These are phyloP conservation scores for Tyrannus savana DNA, from an alignment of 2,113 vertebrate species.

Conservation along the genomic window DNA sequence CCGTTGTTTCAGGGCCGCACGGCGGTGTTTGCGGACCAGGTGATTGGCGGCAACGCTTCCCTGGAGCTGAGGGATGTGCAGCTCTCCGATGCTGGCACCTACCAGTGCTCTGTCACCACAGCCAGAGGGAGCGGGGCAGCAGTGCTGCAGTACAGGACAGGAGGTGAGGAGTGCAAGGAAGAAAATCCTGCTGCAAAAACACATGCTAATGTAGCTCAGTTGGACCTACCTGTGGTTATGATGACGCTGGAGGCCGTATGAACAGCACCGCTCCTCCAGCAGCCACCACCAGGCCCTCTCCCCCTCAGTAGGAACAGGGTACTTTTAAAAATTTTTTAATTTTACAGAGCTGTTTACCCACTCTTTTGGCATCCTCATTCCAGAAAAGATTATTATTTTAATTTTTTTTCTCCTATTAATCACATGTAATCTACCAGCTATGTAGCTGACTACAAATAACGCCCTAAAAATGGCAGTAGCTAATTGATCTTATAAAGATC, in stretches of 20 bases:
- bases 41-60: constrained; percentile 68
- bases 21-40: constrained; percentile 48
- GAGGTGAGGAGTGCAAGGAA: constrained; percentile 59
- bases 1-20: constrained; percentile 49
- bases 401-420: background rate
- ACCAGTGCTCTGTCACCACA: constrained; percentile 65
- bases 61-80: constrained; percentile 65
- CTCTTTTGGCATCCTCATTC: background rate
- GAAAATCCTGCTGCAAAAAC: background rate
- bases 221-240: rapidly evolving
- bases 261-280: rapidly evolving
- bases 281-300: background rate
- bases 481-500: background rate
- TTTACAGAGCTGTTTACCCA: background rate
- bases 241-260: background rate
- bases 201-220: rapidly evolving
- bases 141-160: constrained; percentile 64
- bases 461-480: background rate
- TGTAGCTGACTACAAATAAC: background rate
- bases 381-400: background rate
- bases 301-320: background rate
- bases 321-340: background rate
- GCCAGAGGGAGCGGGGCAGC: constrained; percentile 66
- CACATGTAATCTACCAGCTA: background rate
- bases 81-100: constrained; percentile 65